Base-by-base conservation (phyloP, 2,113 vertebrate species). In the Megalops atlanticus region DNA sequence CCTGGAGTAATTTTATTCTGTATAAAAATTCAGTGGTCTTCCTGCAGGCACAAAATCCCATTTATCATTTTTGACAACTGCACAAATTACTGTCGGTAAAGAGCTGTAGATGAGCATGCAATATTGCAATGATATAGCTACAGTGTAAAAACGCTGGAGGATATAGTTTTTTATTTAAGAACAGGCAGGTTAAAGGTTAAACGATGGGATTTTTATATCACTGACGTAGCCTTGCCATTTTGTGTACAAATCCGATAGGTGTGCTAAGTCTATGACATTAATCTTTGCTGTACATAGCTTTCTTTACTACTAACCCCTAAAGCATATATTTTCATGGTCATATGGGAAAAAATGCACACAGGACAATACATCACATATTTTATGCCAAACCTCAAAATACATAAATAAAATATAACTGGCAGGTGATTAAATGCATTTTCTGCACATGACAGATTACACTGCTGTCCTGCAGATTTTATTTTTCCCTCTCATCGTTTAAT, bases 61-160 rank as follows among this genome's bases (percentile, higher is more conserved):
- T 92, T 93, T 85, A 92, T 92, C 89, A 92, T 89, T 82, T 87
- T 85, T 89, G 90, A 92, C 88, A 92, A 80, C 86, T 83, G 82
- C 86, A 86, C 86, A 90, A 90, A 89, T 91, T 84, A 92, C 90
- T 89, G 83, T 86, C 86, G 88, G 85, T 92, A 90, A 92, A 91
- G 85, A 91, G 88, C 83, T 85, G 81, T 81, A 88, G 86, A 87
- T 81, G 89, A 88, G 87, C 88, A 89, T 87, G 84, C 76, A 84
- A 87, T 80, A 74, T 58, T 72, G 84, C 85, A 89, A 86, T 85
- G 83, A n/a, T 58, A 18, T 86, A 71, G 84, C 86, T 81, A 82
- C 39, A 38, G 12, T 6, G 21, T 2, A 24, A n/a, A 18, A 58
- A 64, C 12, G 8, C 58, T 64, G 24, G n/a, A 31, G 58, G 58